phyloP scores from a whole-genome alignment of 2,113 vertebrate species.

The Terrapene triunguis region DNA sequence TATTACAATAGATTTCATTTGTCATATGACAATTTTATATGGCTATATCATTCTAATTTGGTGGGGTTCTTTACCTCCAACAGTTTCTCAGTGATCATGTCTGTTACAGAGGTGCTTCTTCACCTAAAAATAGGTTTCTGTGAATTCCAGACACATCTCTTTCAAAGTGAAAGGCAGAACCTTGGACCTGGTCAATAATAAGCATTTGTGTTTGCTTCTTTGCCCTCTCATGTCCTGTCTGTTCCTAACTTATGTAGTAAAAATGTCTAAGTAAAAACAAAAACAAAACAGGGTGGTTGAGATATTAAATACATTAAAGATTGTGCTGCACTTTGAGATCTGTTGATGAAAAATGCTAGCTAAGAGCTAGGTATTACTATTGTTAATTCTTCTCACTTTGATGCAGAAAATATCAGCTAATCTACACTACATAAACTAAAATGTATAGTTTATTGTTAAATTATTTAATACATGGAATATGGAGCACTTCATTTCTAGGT shows the following conservation, averaged over 20 bases:
- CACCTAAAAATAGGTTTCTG: neutral
- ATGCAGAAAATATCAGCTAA: neutral
- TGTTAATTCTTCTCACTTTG: neutral
- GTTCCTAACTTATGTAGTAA: neutral
- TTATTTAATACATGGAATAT: neutral
- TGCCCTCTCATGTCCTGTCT: neutral
- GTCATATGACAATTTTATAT: neutral
- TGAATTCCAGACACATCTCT: neutral
- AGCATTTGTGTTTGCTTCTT: neutral
- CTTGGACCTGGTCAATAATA: neutral
- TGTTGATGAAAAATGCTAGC: too few relatives aligned
- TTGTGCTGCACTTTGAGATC: too few relatives aligned
- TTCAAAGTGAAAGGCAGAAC: neutral
- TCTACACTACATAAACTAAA: neutral
- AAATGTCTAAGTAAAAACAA: neutral
- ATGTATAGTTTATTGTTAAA: neutral
- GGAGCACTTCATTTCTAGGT: neutral
- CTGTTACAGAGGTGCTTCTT: neutral
- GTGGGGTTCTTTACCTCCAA: neutral
- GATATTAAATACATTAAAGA: too few relatives aligned
- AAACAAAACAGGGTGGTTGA: too few relatives aligned
- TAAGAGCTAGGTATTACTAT: too few relatives aligned
- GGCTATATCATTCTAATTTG: neutral
- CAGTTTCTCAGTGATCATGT: neutral
- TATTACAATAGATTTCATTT: neutral